phyloP scores from a whole-genome alignment of 2,797 vertebrate species.

The Sebastes glaucus region DNA sequence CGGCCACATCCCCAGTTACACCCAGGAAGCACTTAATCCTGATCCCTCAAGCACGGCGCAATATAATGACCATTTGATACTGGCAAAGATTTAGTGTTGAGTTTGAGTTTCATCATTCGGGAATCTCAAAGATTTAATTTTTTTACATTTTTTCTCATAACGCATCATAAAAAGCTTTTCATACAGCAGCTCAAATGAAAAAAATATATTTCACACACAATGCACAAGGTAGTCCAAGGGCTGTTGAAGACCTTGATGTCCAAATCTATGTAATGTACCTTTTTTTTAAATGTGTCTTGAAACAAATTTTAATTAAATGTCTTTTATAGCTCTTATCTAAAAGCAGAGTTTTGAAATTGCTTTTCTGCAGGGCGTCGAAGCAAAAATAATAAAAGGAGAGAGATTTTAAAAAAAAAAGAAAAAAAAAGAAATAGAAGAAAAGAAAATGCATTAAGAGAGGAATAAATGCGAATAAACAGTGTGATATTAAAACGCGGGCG shows the following conservation, averaged over 20 bases:
- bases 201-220: background rate
- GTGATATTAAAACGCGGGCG: background rate
- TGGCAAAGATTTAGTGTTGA: background rate
- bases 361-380: background rate
- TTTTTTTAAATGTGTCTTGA: background rate
- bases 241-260: background rate
- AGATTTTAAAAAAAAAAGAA: background rate
- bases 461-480: background rate
- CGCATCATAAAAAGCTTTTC: background rate
- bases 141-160: background rate
- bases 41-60: constrained; percentile 7
- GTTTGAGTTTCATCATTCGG: background rate
- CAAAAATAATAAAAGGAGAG: background rate
- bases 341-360: background rate
- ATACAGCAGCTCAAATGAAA: background rate
- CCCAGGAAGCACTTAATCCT: constrained; percentile 60
- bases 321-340: background rate
- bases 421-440: background rate
- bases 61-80: constrained; percentile 30
- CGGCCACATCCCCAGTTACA: constrained; percentile 40
- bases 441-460: background rate
- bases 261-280: background rate
- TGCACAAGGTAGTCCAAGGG: background rate
- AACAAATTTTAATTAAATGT: constrained; percentile 2
- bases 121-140: background rate